Evolutionary conservation across 2,888 invertebrate genomes (phyloP), one percentile per base, ranked within the genome.

Genomic region (Camptogramma bilineatum): DNA sequence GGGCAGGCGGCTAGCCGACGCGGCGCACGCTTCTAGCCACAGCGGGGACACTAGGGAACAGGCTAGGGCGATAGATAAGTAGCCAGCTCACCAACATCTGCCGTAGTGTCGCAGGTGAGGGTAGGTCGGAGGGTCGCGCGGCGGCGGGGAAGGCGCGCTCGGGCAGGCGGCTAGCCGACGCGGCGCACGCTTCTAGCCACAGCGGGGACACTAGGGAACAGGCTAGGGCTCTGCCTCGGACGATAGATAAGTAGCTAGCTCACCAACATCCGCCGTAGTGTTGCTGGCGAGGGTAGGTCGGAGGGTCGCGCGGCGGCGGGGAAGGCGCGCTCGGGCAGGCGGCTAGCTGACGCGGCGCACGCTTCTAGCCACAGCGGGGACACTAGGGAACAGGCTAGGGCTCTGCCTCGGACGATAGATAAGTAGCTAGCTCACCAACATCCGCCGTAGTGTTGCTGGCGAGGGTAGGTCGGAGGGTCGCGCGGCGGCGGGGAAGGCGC

Each of bases 381-480:
- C n/a, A n/a, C n/a, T n/a, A n/a, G n/a, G n/a, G n/a, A n/a, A n/a
- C n/a, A n/a, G n/a, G 5, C 28, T 28, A 28, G 28, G 5, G 2
- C 86, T 0, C 90, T 77, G 0, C 85, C 91, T 0, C 71, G 73
- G 0, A 86, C 7, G 1, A 24, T 4, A 24, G 24, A 2, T 24
- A 28, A 28, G 28, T 28, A n/a, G n/a, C 13, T 39, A 1, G 4
- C 13, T 44, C n/a, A 91, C 91, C 64, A 91, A 78, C 48, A 91
- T 58, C 1, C 72, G 69, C 9, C 80, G 73, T 4, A 92, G 63
- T 0, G 87, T 83, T 21, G 74, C 70, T 0, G 92, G 92, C 4
- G 91, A 91, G 1, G 91, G 91, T 28, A 90, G 76, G 69, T 92
- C 91, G 0, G 90, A 90, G 1, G 85, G 78, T 0, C 91, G 64